Evolutionary conservation across 2,797 vertebrate genomes (phyloP).

Genomic region (Pseudocheirus occidentalis): DNA sequence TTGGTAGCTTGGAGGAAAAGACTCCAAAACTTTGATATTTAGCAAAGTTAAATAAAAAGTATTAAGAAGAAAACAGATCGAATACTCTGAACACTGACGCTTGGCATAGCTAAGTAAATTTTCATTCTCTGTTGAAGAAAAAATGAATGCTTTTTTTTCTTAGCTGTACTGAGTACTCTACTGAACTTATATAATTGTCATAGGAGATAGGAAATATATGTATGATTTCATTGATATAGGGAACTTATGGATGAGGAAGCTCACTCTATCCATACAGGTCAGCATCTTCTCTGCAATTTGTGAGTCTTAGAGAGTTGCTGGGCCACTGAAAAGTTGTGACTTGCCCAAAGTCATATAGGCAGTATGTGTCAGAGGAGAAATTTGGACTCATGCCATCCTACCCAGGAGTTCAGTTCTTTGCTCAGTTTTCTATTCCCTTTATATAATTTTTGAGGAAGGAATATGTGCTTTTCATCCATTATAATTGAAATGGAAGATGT

Average conservation of each 20-base stretch:
- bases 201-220: neutral
- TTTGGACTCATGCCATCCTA: neutral
- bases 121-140: neutral
- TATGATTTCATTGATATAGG: neutral
- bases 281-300: neutral
- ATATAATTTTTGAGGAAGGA: slow-evolving; percentile 42
- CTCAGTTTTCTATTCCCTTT: neutral
- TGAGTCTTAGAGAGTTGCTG: neutral
- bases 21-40: slow-evolving; percentile 25
- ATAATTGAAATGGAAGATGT: neutral
- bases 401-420: neutral
- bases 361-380: neutral
- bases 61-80: neutral
- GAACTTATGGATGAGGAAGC: neutral
- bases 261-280: neutral
- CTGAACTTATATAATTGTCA: neutral
- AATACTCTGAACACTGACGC: neutral
- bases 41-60: neutral
- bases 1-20: neutral
- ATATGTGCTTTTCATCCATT: slow-evolving; percentile 26
- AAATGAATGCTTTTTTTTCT: neutral
- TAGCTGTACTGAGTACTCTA: slow-evolving; percentile 1
- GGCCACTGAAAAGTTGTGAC: neutral
- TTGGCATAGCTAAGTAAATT: neutral
- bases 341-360: neutral